Conservation (phyloP, 2,888 invertebrate genomes). For the Eudemis profundana region DNA sequence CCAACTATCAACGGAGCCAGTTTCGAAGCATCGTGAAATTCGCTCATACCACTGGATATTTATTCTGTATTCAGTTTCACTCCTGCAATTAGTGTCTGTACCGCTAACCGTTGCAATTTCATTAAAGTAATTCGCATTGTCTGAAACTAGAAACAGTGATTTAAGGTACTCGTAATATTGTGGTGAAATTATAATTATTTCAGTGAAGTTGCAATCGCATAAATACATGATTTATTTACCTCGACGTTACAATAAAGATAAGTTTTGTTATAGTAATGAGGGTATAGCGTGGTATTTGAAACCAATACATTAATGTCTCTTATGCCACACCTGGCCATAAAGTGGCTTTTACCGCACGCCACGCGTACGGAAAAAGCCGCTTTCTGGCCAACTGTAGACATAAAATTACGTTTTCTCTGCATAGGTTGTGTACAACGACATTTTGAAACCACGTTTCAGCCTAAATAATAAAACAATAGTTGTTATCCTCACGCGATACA, state of each 20-base stretch:
- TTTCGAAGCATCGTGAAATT: neutral
- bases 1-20: neutral
- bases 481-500: constrained; percentile 22
- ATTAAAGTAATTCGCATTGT: neutral
- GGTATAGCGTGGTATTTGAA: no score
- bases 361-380: no score
- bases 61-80: neutral
- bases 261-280: no score
- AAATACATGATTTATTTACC: no score
- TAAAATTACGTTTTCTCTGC: no score
- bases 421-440: neutral
- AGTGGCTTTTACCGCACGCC: no score
- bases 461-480: constrained; percentile 25
- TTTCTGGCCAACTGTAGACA: no score
- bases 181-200: no score
- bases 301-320: no score
- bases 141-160: neutral
- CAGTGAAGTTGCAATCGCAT: no score
- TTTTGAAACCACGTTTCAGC: neutral
- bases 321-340: no score
- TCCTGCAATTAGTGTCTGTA: neutral
- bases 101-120: constrained; percentile 6
- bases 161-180: neutral
- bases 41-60: neutral
- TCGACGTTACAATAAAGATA: no score